Conservation (phyloP, 2,888 invertebrate species). For the Pyrocoelia pectoralis region DNA sequence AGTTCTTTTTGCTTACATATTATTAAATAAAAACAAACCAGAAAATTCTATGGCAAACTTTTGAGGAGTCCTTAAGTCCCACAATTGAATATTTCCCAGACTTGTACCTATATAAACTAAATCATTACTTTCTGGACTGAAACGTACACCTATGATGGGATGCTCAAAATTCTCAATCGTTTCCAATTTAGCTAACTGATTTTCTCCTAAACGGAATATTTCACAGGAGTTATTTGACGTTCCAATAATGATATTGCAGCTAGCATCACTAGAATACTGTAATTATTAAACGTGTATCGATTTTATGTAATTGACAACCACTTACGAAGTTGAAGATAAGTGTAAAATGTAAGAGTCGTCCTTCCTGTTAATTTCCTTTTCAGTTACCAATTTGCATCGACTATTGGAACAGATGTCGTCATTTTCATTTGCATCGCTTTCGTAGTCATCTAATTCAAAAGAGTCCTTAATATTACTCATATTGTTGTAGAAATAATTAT, state of each 20-base stretch:
- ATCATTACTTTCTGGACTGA: constrained; percentile 65
- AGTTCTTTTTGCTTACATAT: neutral
- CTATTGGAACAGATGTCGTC: constrained; percentile 49
- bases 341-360: constrained; percentile 69
- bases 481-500: too few species aligned
- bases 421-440: constrained; percentile 8
- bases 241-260: constrained; percentile 61
- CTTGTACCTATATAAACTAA: constrained; percentile 67
- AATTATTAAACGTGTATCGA: neutral
- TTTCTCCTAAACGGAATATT: constrained; percentile 61
- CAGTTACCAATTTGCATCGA: constrained; percentile 53
- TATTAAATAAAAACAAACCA: constrained; percentile 51
- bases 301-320: neutral
- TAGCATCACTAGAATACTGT: constrained; percentile 47
- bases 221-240: constrained; percentile 62
- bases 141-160: constrained; percentile 66
- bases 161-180: constrained; percentile 60
- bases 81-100: constrained; percentile 67
- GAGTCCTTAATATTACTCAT: too few species aligned
- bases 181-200: constrained; percentile 51
- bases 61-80: constrained; percentile 68
- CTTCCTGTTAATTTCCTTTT: constrained; percentile 63
- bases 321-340: constrained; percentile 48
- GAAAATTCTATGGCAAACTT: constrained; percentile 58
- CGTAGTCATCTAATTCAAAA: neutral